Base-by-base conservation (phyloP, 1,140 invertebrate species). In the Drosophila pachea region DNA sequence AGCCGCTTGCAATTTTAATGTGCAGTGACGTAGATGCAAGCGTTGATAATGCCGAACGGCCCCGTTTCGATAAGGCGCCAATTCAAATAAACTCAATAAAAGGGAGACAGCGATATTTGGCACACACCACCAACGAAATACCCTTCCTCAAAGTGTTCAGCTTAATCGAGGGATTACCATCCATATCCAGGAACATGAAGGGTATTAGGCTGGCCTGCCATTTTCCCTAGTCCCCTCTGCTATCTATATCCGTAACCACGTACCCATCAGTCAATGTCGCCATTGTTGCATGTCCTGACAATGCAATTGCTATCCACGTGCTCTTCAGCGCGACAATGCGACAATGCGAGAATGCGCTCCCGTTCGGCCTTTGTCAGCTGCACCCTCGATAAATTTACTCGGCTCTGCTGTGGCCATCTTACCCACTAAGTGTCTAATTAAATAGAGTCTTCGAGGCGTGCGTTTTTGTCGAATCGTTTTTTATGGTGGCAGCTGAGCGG, bases 1-100 rank as follows among this genome's bases (percentile, higher is more conserved):
- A 59, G 72, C 67, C 45, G 63, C 59, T 76, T 86, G 79, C 81
- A 86, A 76, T 84, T 79, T 83, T 83, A 83, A 83, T 84, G 79
- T 79, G 68, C 79, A 76, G 47, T 79, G 81, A 76, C 73, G 81
- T 79, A 62, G 79, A 79, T 84, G 81, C 76, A 54, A 60, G 60
- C 58, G 69, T 40, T 76, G 79, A 84, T 83, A 83, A 78, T 76
- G 65, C 61, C 42, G 48, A 12, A 72, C 59, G 73, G 43, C 70
- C 65, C 61, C 70, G 47, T 73, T 75, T 61, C 66, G 70, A 81
- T 83, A 72, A 72, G 78, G 66, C 67, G 42, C 49, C 64, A 65
- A 61, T 60, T 83, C 64, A 63, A 82, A 76, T 67, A 76, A 54
- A 75, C 55, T 56, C 43, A 58, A 60, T 47, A 56, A 56, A 64